Evolutionary conservation across 2,113 vertebrate species (phyloP).

Genomic region (Chamaea fasciata): DNA sequence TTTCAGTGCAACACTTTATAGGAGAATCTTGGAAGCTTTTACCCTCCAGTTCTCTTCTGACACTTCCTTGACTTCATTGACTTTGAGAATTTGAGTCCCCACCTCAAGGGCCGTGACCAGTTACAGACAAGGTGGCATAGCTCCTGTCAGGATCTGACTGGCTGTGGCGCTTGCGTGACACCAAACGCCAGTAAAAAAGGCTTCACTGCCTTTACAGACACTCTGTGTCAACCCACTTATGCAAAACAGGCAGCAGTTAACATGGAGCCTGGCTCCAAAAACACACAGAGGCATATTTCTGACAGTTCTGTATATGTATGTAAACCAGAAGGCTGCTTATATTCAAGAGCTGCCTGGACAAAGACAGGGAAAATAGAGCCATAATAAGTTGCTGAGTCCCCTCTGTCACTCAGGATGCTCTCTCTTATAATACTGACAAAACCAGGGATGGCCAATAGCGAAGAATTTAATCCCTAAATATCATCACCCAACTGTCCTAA

Average conservation of each 20-base stretch:
- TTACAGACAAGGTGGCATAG: background rate
- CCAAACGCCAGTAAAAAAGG: background rate
- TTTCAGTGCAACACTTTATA: background rate
- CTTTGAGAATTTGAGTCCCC: background rate
- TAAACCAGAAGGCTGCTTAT: background rate
- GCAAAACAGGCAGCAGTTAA: background rate
- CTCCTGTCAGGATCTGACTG: background rate
- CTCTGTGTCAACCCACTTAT: background rate
- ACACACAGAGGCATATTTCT: background rate
- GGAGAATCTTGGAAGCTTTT: background rate
- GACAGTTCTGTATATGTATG: background rate
- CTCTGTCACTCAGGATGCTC: background rate
- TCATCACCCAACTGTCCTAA: background rate
- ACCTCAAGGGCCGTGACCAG: rapidly evolving
- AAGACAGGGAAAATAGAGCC: background rate
- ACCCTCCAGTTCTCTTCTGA: background rate
- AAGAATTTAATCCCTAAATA: background rate
- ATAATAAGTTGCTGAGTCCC: background rate
- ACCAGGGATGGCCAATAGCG: background rate
- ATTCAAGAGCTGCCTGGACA: background rate
- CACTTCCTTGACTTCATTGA: background rate
- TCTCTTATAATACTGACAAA: background rate
- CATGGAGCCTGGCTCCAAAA: background rate
- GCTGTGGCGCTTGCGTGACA: background rate
- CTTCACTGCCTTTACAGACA: background rate